phyloP scores from a whole-genome alignment of 2,888 invertebrate genomes.

The Mythimna albipuncta region DNA sequence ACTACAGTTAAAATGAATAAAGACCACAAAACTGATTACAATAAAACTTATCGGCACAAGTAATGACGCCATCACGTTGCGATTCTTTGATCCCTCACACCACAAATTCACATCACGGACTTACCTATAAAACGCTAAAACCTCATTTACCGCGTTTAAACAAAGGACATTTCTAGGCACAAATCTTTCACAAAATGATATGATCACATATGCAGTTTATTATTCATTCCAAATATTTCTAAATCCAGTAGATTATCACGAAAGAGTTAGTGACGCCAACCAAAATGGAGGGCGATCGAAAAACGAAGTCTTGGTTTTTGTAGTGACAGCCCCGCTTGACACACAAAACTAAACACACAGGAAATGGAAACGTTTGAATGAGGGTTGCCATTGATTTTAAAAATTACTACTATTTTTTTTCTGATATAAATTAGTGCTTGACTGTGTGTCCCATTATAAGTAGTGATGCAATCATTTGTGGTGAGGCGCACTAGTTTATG shows the following conservation, averaged over 20 bases:
- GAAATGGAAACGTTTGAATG: too few relatives aligned
- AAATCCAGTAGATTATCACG: constrained; percentile 32
- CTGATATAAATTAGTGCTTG: too few relatives aligned
- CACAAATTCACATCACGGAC: constrained; percentile 61
- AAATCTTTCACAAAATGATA: constrained; percentile 68
- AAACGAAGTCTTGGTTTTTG: background rate
- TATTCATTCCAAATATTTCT: constrained; percentile 59
- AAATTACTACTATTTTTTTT: too few relatives aligned
- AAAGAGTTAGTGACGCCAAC: constrained; percentile 5
- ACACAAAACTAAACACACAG: too few relatives aligned
- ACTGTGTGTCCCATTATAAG: too few relatives aligned
- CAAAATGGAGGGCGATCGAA: background rate
- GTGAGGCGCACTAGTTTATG: too few relatives aligned
- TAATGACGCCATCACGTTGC: constrained; percentile 48
- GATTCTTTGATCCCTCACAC: constrained; percentile 14
- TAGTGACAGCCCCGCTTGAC: background rate
- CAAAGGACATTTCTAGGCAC: constrained; percentile 68
- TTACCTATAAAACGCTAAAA: constrained; percentile 74
- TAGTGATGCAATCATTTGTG: too few relatives aligned
- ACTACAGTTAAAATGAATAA: background rate
- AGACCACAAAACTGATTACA: background rate
- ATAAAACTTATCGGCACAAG: constrained; percentile 6
- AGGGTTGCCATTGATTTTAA: too few relatives aligned
- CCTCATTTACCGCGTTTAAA: constrained; percentile 64
- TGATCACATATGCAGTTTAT: constrained; percentile 64